Evolutionary conservation across 2,888 invertebrate genomes (phyloP).

Genomic region (Andrena hattorfiana): DNA sequence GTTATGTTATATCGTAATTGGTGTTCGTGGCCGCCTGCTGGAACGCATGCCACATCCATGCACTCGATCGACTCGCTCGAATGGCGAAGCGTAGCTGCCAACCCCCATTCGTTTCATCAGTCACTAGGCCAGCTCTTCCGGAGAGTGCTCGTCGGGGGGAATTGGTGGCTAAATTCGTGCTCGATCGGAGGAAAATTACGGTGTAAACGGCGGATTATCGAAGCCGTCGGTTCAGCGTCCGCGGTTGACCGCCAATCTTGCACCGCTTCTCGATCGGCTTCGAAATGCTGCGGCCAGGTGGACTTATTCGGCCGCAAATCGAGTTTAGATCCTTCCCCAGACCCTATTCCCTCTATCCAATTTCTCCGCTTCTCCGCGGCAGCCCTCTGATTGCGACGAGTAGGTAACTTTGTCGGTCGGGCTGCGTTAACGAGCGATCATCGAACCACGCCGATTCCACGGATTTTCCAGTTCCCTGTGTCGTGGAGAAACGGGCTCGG

Average conservation of each 20-base stretch:
- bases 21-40: too few species aligned
- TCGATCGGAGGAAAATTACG: slow-evolving; percentile 64
- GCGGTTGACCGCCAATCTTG: slow-evolving; percentile 75
- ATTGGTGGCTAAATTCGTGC: slow-evolving; percentile 26
- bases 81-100: not conserved
- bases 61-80: not conserved
- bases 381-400: slow-evolving; percentile 41
- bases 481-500: not conserved
- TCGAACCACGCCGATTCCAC: not conserved
- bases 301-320: slow-evolving; percentile 63
- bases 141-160: slow-evolving; percentile 16
- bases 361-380: slow-evolving; percentile 13
- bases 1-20: slow-evolving; percentile 6
- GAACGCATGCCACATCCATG: too few species aligned
- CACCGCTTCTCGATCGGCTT: slow-evolving; percentile 67
- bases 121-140: not conserved
- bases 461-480: not conserved
- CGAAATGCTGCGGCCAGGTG: slow-evolving; percentile 62
- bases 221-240: slow-evolving; percentile 62
- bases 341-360: not conserved
- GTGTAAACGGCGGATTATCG: slow-evolving; percentile 69
- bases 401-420: not conserved
- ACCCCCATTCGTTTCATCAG: not conserved
- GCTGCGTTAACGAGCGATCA: not conserved
- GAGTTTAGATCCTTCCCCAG: slow-evolving; percentile 61